Conservation (phyloP, 35 echinoderm and acorn worm species). For the Anneissia japonica region DNA sequence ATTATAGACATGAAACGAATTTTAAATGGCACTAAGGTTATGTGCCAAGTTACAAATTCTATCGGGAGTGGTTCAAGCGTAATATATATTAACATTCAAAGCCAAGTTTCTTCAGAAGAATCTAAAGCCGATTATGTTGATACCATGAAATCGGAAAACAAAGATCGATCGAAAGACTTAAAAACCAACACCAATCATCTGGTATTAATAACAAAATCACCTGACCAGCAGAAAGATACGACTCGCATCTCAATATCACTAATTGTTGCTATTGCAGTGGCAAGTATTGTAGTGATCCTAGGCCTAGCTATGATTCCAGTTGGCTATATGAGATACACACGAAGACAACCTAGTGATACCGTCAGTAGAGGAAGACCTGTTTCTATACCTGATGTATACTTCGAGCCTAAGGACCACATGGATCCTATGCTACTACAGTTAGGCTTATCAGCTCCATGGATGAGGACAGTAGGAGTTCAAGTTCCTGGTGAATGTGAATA, state of each 20-base stretch:
- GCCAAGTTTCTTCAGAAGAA: neutral
- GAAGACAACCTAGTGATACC: neutral
- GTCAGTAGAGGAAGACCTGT: neutral
- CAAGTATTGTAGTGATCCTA: neutral
- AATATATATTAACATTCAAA: neutral
- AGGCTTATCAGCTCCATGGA: neutral
- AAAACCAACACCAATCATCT: too few species aligned
- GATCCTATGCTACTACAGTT: neutral
- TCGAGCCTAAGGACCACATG: neutral
- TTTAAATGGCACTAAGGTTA: neutral
- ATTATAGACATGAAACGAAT: neutral
- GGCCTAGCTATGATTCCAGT: neutral
- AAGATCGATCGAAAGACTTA: too few species aligned
- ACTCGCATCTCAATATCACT: neutral
- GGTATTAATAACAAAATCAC: too few species aligned
- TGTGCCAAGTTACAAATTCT: neutral
- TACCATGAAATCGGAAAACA: neutral
- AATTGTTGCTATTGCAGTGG: neutral
- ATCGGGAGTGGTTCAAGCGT: neutral
- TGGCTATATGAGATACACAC: neutral
- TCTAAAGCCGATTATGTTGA: neutral
- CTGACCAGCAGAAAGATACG: too few species aligned
- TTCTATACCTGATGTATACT: neutral
- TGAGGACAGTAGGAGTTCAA: neutral
- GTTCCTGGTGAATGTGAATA: slow-evolving; percentile 1